phyloP scores from a whole-genome alignment of 2,113 vertebrate genomes.

The Apus apus region DNA sequence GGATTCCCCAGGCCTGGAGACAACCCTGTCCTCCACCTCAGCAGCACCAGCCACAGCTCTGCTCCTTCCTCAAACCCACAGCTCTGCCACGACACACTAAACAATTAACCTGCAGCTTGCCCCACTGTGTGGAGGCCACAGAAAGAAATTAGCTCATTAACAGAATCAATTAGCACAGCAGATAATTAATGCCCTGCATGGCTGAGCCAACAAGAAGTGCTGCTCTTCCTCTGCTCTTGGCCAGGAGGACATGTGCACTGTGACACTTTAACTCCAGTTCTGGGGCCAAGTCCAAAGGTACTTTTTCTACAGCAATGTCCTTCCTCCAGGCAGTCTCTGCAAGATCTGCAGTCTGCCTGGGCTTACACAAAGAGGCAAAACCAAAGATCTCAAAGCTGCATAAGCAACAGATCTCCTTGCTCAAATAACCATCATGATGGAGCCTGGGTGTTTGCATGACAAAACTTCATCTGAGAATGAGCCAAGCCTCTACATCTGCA shows the following conservation, averaged over 20 bases:
- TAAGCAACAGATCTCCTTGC: not conserved
- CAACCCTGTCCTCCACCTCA: not conserved
- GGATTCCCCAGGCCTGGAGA: not conserved
- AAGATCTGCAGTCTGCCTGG: not conserved
- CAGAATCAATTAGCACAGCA: not conserved
- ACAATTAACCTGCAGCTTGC: fast-evolving
- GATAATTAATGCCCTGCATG: not conserved
- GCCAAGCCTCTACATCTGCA: not conserved
- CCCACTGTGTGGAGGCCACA: not conserved
- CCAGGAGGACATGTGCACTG: not conserved
- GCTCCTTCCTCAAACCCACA: not conserved
- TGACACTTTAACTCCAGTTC: not conserved
- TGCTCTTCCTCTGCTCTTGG: not conserved
- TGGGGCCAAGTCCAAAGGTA: not conserved
- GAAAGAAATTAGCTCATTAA: not conserved
- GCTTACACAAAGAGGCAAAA: not conserved
- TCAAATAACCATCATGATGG: fast-evolving
- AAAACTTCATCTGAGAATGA: not conserved
- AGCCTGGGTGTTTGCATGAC: not conserved
- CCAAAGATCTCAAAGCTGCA: not conserved
- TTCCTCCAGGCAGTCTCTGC: not conserved
- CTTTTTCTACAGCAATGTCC: not conserved
- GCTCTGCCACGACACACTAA: not conserved
- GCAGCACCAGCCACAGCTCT: not conserved
- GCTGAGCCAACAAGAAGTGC: not conserved